Base-by-base conservation (phyloP, 2,888 invertebrate genomes). In the Ferrisia virgata region DNA sequence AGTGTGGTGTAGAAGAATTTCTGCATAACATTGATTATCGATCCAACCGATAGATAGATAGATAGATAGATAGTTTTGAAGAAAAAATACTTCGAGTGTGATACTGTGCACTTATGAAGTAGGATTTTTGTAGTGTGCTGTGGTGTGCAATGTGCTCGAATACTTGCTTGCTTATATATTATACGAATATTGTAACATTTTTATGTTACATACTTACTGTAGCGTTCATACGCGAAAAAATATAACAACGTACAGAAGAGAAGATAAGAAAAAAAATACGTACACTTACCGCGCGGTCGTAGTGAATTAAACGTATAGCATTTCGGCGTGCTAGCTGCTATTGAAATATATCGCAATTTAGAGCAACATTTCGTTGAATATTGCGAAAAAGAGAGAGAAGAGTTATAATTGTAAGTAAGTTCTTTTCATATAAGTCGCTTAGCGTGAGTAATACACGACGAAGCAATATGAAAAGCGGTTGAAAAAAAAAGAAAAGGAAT, bases 381-480 rank as follows among this genome's bases (percentile, higher is more conserved):
- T 72, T 72, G 72, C 72, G 33, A 33, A 72, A 33, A n/a, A 72
- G 64, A 1, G 64, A 31, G 64, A 64, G 72, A n/a, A 13, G 72
- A 72, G 33, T 72, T 72, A 33, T 31, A 72, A 72, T 72, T 72
- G 72, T 72, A 33, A 64, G 64, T 64, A 28, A 72, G 72, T 72
- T 72, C 72, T 72, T 64, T 72, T 72, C 72, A 72, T 72, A 72
- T n/a, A n/a, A 72, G 72, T 72, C 33, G 72, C 72, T 33, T n/a
- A 8, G 47, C 47, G 47, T 47, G 47, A n/a, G 47, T 47, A 47
- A 43, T 43, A 43, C 47, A 47, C 18, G 5, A 18, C 18, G 8
- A 43, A 43, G 18, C 5, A 6, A 39, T 39, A 11, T 39, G 11
- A 64, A 2, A 25, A 25, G 53, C 25, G 28, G 58, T 3, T 64